Conservation (phyloP, 2,888 invertebrate genomes). For the Leptinotarsa peninsularis region DNA sequence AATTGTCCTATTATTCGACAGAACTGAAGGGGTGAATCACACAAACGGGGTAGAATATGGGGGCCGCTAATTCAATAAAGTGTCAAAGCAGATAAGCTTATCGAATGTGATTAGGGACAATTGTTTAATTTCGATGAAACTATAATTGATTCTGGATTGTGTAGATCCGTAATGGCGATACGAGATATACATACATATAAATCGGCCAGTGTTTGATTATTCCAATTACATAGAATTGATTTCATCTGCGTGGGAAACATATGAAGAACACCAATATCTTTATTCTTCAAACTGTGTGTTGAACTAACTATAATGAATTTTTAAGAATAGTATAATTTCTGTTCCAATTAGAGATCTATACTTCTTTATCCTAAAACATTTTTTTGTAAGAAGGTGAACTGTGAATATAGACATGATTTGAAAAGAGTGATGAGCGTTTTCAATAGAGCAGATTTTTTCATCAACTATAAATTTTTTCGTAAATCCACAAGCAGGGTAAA, state of each 20-base stretch:
- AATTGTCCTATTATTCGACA: neutral
- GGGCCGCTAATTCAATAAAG: slow-evolving; percentile 55
- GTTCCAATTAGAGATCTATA: too few species aligned
- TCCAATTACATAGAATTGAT: neutral
- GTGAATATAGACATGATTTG: too few species aligned
- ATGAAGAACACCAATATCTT: too few species aligned
- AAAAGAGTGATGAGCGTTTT: too few species aligned
- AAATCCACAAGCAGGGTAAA: too few species aligned
- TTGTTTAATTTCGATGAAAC: slow-evolving; percentile 41
- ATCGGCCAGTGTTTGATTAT: neutral
- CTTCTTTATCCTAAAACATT: too few species aligned
- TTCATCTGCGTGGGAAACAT: neutral
- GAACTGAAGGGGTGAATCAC: slow-evolving; percentile 12
- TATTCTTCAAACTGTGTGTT: too few species aligned
- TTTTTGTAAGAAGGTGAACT: too few species aligned
- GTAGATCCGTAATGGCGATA: slow-evolving; percentile 7
- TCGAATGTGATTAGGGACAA: slow-evolving; percentile 45
- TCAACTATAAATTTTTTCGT: too few species aligned
- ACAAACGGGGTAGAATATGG: slow-evolving; percentile 40
- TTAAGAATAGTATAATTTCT: too few species aligned
- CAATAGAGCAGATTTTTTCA: too few species aligned
- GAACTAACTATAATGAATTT: too few species aligned
- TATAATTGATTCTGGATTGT: slow-evolving; percentile 37
- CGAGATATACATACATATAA: neutral
- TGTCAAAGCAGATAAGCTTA: slow-evolving; percentile 44